Evolutionary conservation across 2,113 vertebrate genomes (phyloP), one percentile per base, ranked within the genome.

Genomic region (Paratilapia polleni): DNA sequence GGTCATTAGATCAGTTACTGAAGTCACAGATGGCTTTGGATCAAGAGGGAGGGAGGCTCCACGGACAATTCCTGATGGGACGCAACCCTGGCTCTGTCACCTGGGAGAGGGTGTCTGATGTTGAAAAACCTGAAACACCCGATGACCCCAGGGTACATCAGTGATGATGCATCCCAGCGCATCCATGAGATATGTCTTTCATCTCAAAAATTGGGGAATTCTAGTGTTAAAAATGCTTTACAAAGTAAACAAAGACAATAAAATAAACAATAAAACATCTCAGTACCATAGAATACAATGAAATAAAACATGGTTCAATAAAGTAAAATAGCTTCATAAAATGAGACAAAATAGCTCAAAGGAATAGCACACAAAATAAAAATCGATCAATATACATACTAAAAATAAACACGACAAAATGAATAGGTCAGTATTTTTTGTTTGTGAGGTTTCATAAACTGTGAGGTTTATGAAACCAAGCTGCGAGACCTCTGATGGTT

Each of bases 271-370:
- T 31, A 31, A 31, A 31, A 31, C 4, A 31, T 2, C 28, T 31
- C 28, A 31, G 28, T 2, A 31, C 28, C 28, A 3, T 31, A 31
- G 4, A 31, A 31, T 31, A 4, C 28, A 36, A 36, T 13, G 38
- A 38, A 12, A 41, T 64, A 22, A 24, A 68, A 68, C 14, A 68
- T 26, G 43, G 22, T 2, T 47, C 22, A 70, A 49, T 19, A 28
- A 52, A 2, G 24, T 31, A 70, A 31, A 0, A 1, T 70, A 0
- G 66, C 15, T 70, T 49, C 43, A 28, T 49, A 70, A 70, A 70
- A 70, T 28, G 17, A 70, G 24, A 15, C 43, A 52, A 52, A 73
- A 52, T 20, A 28, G 10, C 0, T 52, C 24, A 0, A 70, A 13
- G 31, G 24, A 31, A 0, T 20, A 73, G 26, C 6, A 52, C 28